phyloP scores from a whole-genome alignment of 2,888 invertebrate species.

The Drosophila paucipuncta region DNA sequence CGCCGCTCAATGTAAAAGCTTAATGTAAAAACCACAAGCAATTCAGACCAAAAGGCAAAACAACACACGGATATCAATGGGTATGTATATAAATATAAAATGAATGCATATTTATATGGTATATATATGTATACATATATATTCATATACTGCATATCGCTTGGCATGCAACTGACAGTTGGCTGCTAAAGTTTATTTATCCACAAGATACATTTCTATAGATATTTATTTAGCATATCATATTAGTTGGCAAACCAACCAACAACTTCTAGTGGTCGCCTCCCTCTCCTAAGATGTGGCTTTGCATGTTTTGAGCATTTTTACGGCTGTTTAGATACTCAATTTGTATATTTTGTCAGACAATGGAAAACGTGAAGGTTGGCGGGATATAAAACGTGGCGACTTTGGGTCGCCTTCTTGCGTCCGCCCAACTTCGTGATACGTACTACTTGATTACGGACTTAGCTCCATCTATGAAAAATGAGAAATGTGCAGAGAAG shows the following conservation, averaged over 20 bases:
- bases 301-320: conserved; percentile 62
- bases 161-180: conserved; percentile 53
- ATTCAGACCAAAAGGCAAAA: conserved; percentile 14
- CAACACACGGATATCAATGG: conserved; percentile 8
- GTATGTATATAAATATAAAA: neutral
- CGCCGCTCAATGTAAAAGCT: neutral
- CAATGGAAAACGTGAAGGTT: conserved; percentile 49
- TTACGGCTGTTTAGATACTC: conserved; percentile 76
- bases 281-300: conserved; percentile 21
- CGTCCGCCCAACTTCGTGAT: conserved; percentile 62
- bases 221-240: conserved; percentile 59
- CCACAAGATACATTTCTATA: conserved; percentile 58
- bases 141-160: conserved; percentile 50
- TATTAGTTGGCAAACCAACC: conserved; percentile 50
- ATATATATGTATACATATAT: conserved; percentile 7
- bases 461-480: conserved; percentile 61
- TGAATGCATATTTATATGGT: neutral
- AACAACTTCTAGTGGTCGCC: conserved; percentile 49
- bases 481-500: conserved; percentile 47
- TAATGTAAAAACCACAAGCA: conserved; percentile 16
- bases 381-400: conserved; percentile 16
- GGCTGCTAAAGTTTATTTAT: conserved; percentile 60
- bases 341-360: conserved; percentile 73
- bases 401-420: conserved; percentile 29
- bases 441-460: conserved; percentile 73